phyloP scores from a whole-genome alignment of 1,140 invertebrate genomes.

The Habropoda laboriosa region DNA sequence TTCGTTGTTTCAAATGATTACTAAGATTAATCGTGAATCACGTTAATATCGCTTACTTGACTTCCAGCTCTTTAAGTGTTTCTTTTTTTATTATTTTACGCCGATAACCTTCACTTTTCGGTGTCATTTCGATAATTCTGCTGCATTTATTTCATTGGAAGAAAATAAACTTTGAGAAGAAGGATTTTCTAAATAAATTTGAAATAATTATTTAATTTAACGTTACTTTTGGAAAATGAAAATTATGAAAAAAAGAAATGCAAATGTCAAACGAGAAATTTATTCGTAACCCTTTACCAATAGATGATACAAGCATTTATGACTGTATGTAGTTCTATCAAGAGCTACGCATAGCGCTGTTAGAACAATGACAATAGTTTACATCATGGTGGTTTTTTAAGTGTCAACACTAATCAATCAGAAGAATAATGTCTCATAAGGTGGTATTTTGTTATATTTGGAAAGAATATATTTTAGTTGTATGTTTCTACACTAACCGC shows the following conservation, averaged over 20 bases:
- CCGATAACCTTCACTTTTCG: not conserved
- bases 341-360: slow-evolving; percentile 8
- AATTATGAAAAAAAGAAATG: not conserved
- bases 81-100: not conserved
- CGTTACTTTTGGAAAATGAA: not conserved
- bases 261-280: not conserved
- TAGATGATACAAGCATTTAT: not conserved
- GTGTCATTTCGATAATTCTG: not conserved
- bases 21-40: not conserved
- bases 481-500: too few relatives aligned
- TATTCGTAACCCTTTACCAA: slow-evolving; percentile 2
- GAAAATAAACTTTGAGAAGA: too few relatives aligned
- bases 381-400: slow-evolving; percentile 65
- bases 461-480: not conserved
- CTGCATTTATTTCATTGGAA: not conserved
- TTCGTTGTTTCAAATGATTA: not conserved
- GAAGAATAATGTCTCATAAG: slow-evolving; percentile 69
- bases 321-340: not conserved
- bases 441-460: slow-evolving; percentile 40
- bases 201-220: not conserved
- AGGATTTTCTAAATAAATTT: not conserved
- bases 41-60: not conserved
- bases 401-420: slow-evolving; percentile 69
- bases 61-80: not conserved
- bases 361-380: slow-evolving; percentile 38